A percentile compares a stretch with the other conserved stretches of the same genome.
Conservation (phyloP, 2,113 vertebrate genomes). For the Spilogale gracilis region DNA sequence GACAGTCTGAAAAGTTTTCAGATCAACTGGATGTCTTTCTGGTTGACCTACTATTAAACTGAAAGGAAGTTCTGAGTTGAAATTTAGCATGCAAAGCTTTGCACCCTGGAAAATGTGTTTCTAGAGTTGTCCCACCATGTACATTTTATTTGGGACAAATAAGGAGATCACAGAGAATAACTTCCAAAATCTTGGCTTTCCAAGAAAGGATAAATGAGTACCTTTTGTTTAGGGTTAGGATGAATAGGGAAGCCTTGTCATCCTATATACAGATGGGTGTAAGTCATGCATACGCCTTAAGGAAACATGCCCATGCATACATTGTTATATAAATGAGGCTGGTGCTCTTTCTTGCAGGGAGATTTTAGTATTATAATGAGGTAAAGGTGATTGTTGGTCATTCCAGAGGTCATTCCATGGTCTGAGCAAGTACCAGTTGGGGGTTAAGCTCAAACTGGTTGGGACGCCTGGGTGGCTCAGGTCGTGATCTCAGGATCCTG, state of each 20-base stretch:
- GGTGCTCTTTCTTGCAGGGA: neutral
- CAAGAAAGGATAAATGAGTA: neutral
- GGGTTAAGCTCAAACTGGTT: neutral
- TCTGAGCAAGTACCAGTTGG: neutral
- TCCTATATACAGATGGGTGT: neutral
- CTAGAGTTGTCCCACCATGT: neutral
- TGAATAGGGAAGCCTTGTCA: neutral
- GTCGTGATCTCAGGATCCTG: too few species aligned
- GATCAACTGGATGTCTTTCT: neutral
- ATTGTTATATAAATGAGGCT: neutral
- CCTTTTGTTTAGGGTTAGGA: neutral
- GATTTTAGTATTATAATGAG: neutral
- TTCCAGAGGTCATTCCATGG: neutral
- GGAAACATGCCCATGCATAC: neutral
- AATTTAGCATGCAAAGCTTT: neutral
- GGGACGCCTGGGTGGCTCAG: too few species aligned
- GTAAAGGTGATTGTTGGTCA: neutral
- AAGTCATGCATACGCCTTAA: neutral
- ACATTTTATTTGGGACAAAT: neutral
- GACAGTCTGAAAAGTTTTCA: neutral
- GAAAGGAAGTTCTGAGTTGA: constrained; percentile 3
- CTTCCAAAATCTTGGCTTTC: neutral
- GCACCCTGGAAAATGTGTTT: neutral
- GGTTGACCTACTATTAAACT: neutral
- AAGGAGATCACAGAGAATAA: neutral